Conservation (phyloP, 2,888 invertebrate species). For the Stomorhina lunata region DNA sequence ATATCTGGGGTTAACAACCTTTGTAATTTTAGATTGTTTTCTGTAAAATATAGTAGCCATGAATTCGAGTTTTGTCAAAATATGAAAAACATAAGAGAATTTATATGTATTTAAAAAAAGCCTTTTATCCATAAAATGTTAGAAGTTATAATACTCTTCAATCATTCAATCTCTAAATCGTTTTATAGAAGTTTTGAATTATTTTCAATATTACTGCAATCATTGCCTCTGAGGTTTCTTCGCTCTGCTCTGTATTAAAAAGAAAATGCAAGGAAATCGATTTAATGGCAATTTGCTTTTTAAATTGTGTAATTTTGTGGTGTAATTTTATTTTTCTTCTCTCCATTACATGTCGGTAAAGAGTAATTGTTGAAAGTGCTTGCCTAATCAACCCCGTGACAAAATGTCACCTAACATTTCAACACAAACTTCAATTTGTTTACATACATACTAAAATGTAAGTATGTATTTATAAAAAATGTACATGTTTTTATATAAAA, state of each 20-base stretch:
- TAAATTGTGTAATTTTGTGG: slow-evolving; percentile 13
- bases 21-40: background rate
- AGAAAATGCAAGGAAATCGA: slow-evolving; percentile 32
- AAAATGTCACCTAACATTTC: slow-evolving; percentile 58
- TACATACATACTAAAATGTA: background rate
- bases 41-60: too few species aligned
- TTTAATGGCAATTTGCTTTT: slow-evolving; percentile 58
- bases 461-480: background rate
- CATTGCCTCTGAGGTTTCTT: background rate
- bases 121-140: too few species aligned
- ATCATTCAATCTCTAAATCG: too few species aligned
- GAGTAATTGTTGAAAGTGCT: slow-evolving; percentile 47
- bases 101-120: too few species aligned
- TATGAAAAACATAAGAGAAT: too few species aligned
- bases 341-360: slow-evolving; percentile 19
- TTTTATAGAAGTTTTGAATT: too few species aligned
- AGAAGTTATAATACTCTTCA: too few species aligned
- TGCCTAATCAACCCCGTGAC: slow-evolving; percentile 55
- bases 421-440: slow-evolving; percentile 21
- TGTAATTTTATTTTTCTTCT: slow-evolving; percentile 24
- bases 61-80: too few species aligned
- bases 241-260: slow-evolving; percentile 8
- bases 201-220: too few species aligned
- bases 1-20: slow-evolving; percentile 17
- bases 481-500: too few species aligned